Evolutionary conservation across 1,140 invertebrate species (phyloP), one percentile per base, ranked within the genome.

Genomic region (Papilio aristodemus): DNA sequence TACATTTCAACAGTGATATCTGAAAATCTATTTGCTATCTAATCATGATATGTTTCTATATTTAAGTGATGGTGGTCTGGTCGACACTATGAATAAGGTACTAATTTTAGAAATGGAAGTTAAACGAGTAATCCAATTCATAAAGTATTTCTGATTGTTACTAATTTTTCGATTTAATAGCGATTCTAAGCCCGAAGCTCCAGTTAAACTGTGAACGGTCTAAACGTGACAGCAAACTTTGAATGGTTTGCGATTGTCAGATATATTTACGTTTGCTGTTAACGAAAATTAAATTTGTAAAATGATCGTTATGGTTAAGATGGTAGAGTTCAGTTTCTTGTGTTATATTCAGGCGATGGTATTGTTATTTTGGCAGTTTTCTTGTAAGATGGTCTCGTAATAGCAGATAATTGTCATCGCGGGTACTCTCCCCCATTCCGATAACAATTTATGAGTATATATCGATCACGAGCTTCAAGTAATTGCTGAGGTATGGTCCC

Each of bases 331-430:
- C 10, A 32, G 14, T 14, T 41, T 14, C 5, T 7, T 46, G 25
- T 32, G 25, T 7, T 17, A 0, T 14, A 4, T 66, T 22, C 25
- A 57, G 32, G 46, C 50, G 46, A 27, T 57, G 36, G 59, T 19
- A 73, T 39, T 37, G 36, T 63, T 60, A 70, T 63, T 25, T 74
- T 71, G 43, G 69, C 62, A 27, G 41, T 73, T 71, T 71, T 43
- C 46, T 71, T 72, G 70, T 73, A 64, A 62, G 72, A 75, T 72
- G 68, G 70, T 71, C 73, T 68, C 67, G 75, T 83, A 83, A 79
- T 80, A 71, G 77, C 73, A 59, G 75, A 74, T 83, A 83, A 83
- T 83, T 80, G 80, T 83, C 78, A 79, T 83, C 75, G 59, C 59
- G 37, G 46, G 38, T 71, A 58, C 67, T 73, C 66, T 76, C 69